Base-by-base conservation (phyloP, 1,140 invertebrate genomes). In the Ips typographus region DNA sequence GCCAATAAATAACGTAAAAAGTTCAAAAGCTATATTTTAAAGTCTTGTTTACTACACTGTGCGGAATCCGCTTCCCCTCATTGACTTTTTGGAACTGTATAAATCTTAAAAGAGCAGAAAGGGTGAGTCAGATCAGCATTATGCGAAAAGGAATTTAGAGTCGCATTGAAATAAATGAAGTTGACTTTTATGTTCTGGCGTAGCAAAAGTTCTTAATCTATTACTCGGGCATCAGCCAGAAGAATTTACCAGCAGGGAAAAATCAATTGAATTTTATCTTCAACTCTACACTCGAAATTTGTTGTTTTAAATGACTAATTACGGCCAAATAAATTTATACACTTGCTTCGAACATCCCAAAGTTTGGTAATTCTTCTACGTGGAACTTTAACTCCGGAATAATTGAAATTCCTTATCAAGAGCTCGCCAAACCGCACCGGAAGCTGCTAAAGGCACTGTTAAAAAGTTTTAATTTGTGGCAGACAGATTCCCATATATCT, bases 331-430 rank as follows among this genome's bases (percentile, higher is more conserved):
- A 22, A 60, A 60, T 44, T 60, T 60, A 60, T 60, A 60, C 37
- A 62, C 43, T n/a, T 39, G 5, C 3, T 62, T 52, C 38, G 42
- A 62, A 52, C 38, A 58, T 58, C 40, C 7, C 4, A 58, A 58
- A 58, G 38, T 51, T 62, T 51, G 44, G 38, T 51, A 47, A 49
- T 62, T 51, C 44, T 52, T 62, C 52, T 40, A 62, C 47, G 44
- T n/a, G 43, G 52, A 62, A 62, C 41, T 42, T 51, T 62, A 62
- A 62, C 37, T 39, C 47, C 43, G 37, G 43, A 62, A 47, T 62
- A 62, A 62, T 62, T 62, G 60, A 62, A 62, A 62, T 62, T 62
- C 39, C 47, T 62, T 62, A 62, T 62, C 60, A 62, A 47, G 43
- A 62, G 52, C 36, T 47, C 60, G 40, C 60, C 60, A 51, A 60